Evolutionary conservation across 2,888 invertebrate species (phyloP), one percentile per base, ranked within the genome.

Genomic region (Melitaea athalia): DNA sequence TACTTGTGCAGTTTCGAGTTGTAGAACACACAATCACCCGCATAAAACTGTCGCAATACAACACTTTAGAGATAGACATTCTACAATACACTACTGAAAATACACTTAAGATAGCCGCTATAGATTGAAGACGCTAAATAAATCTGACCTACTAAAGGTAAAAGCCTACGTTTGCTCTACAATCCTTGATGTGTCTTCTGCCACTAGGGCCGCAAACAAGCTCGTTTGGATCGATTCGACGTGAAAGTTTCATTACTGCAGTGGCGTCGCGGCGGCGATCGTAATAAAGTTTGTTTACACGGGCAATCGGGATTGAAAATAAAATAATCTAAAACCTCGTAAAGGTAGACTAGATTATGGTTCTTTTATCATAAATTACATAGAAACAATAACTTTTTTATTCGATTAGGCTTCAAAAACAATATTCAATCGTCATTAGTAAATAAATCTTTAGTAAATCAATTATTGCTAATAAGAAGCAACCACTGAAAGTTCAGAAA

Each of bases 241-340:
- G 74, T 73, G 75, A 75, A 75, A 74, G 73, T 75, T 72, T 68
- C 72, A 70, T 68, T 72, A 55, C 67, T 68, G 69, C 69, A 69
- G 50, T 59, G 74, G 74, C 73, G 72, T 71, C 74, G 69, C 66
- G 10, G 65, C 62, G 73, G 66, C 73, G 74, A 72, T 65, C 61
- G 67, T 45, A 49, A 52, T 71, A 69, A 71, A 68, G 63, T 62
- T 60, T 68, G 66, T 69, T 57, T 72, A 72, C 68, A 70, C 64
- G 43, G 42, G 38, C 67, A 59, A 62, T 64, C 50, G 49, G 63
- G 49, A 63, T 67, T 64, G 64, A 64, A 60, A 17, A 61, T 42
- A 65, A 31, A 33, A 31, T 33, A 52, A 55, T 15, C 47, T 63
- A 49, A 52, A 60, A 31, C 52, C 55, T 24, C 12, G 57, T 57